Conservation (phyloP, 2,113 vertebrate species). For the Eolophus roseicapilla region DNA sequence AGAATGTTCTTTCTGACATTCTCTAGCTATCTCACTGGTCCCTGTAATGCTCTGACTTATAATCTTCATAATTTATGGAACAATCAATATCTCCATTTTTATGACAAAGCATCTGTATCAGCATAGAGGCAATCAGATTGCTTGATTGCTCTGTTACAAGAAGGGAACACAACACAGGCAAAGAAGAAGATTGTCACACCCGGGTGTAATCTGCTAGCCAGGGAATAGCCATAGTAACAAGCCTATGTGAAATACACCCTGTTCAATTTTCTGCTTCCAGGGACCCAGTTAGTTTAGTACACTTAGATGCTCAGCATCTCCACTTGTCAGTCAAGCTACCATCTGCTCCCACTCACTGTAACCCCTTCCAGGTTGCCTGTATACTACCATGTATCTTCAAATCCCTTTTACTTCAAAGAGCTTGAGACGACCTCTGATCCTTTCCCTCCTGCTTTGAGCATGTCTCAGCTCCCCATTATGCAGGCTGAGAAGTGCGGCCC, state of each 20-base stretch:
- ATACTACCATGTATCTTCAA: not conserved
- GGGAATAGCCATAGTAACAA: conserved; percentile 1
- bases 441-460: not conserved
- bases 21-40: not conserved
- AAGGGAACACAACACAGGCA: not conserved
- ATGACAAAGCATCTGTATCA: not conserved
- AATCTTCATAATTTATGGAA: not conserved
- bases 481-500: not conserved
- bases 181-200: not conserved
- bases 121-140: not conserved
- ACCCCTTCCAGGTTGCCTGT: not conserved
- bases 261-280: conserved; percentile 3
- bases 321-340: conserved; percentile 31
- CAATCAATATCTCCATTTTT: not conserved
- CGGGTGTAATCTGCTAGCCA: not conserved
- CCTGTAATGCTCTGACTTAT: not conserved
- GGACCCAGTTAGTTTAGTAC: not conserved
- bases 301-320: not conserved
- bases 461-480: not conserved
- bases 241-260: not conserved
- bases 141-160: not conserved
- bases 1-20: not conserved
- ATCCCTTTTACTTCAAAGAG: conserved; percentile 27
- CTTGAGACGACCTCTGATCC: not conserved
- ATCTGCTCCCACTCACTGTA: conserved; percentile 33